A percentile compares a stretch with the other conserved stretches of the same genome.
Conservation (phyloP, 2,888 invertebrate species). For the Nebria brevicollis region DNA sequence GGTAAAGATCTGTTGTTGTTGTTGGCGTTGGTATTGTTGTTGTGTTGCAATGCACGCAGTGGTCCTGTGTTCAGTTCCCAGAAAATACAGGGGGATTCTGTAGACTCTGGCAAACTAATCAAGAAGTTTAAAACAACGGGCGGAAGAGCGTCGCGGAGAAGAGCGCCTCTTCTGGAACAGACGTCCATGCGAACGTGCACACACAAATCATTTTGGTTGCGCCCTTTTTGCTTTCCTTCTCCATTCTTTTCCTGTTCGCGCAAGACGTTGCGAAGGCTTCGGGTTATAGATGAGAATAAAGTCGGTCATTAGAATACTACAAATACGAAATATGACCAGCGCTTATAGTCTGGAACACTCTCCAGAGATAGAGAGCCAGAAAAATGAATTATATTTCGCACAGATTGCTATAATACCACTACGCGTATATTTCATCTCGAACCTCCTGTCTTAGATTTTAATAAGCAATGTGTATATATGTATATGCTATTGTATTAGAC, state of each 20-base stretch:
- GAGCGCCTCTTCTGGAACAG: slow-evolving; percentile 8
- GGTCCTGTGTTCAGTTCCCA: neutral
- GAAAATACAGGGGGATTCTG: slow-evolving; percentile 33
- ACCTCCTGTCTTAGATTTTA: too few relatives aligned
- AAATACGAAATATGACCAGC: slow-evolving; percentile 36
- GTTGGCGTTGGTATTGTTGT: slow-evolving; percentile 12
- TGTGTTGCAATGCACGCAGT: slow-evolving; percentile 34
- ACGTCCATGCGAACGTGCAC: slow-evolving; percentile 39
- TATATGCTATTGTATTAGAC: too few relatives aligned
- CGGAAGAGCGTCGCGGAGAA: slow-evolving; percentile 21
- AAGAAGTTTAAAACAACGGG: slow-evolving; percentile 44
- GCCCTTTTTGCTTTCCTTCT: slow-evolving; percentile 15
- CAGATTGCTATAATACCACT: too few relatives aligned
- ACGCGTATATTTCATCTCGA: too few relatives aligned
- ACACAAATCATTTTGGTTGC: slow-evolving; percentile 36
- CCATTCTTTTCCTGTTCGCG: neutral
- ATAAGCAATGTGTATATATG: too few relatives aligned
- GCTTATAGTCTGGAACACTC: slow-evolving; percentile 6
- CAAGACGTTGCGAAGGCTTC: neutral
- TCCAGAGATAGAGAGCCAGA: neutral
- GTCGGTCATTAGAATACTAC: slow-evolving; percentile 42
- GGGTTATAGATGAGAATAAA: slow-evolving; percentile 24
- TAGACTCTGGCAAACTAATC: slow-evolving; percentile 35
- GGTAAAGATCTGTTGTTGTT: slow-evolving; percentile 4
- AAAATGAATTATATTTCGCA: neutral